These are phyloP conservation scores for Neolamprologus fasciatus DNA, from an alignment of 2,113 vertebrate species.

Conservation along the genomic window DNA sequence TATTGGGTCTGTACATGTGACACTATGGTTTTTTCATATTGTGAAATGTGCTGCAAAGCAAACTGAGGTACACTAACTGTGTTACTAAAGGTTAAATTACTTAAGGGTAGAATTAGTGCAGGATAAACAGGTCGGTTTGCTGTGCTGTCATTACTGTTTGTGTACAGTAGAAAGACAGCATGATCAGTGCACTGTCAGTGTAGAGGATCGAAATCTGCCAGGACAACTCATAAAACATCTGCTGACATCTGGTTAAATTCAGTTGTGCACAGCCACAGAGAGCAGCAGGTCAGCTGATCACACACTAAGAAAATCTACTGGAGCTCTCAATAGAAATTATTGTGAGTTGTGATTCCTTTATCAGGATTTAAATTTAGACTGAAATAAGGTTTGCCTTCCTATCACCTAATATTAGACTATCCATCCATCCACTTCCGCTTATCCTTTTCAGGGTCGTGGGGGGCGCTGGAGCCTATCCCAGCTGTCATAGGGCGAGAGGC, in stretches of 20 bases:
- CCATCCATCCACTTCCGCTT: too few relatives aligned
- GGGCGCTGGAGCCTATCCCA: accelerated
- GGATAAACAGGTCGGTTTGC: background rate
- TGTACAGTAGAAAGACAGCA: background rate
- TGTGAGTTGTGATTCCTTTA: background rate
- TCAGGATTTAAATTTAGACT: background rate
- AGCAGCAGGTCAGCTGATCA: background rate
- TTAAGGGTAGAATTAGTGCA: background rate
- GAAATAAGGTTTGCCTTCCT: background rate
- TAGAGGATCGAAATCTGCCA: background rate
- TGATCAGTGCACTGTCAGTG: background rate
- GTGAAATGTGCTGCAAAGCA: background rate
- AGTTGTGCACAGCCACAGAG: background rate
- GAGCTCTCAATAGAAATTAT: accelerated
- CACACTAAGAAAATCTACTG: background rate
- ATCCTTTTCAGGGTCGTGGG: too few relatives aligned
- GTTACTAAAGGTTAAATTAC: background rate
- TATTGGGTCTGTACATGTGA: background rate
- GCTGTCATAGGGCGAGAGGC: too few relatives aligned
- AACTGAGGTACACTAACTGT: background rate
- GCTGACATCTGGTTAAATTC: background rate
- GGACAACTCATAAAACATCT: background rate
- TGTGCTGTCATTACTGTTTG: background rate
- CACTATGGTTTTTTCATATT: background rate
- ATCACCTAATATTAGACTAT: background rate